Evolutionary conservation across 2,888 invertebrate genomes (phyloP), one percentile per base, ranked within the genome.

Genomic region (Phorcus lineatus): DNA sequence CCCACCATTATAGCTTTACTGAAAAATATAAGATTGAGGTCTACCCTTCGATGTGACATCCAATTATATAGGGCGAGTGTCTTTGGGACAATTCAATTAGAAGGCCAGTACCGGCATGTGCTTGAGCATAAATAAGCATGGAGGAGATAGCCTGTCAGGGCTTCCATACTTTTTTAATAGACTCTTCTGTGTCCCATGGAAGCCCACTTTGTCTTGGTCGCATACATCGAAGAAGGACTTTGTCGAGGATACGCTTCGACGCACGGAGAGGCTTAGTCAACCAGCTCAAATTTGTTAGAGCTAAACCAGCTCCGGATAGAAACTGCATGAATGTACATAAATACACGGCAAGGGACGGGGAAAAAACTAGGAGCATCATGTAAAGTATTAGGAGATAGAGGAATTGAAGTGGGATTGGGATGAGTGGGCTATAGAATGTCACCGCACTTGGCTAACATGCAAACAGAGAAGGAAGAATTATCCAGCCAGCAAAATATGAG

Each of bases 21-120:
- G 47, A 24, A 67, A 40, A 77, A 74, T 77, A 62, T 57, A 70
- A 74, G 70, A 67, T 74, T 77, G 24, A 54, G 55, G 54, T 52
- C 40, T 52, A 70, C 74, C 19, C 28, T 52, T 16, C 77, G 62
- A 78, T 78, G 74, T 81, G 81, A 81, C 81, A 81, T 70, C 57
- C 78, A 81, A 78, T 81, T 78, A 81, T 80, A 78, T 57, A 76
- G 36, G 78, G 47, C 66, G 78, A 78, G 81, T 79, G 81, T 81
- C 81, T 79, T 78, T 24, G 75, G 54, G 75, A 70, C 78, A 81
- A 81, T 81, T 81, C 81, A 70, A 81, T 81, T 81, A 81, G 75
- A 13, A 31, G 54, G 24, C 47, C 66, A 67, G 76, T 67, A 74
- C 79, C 36, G 79, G 81, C 81, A 76, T 81, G 81, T 81, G 81